Evolutionary conservation across 92 coral and sea anemone genomes (phyloP), one percentile per base, ranked within the genome.

Genomic region (Plumapathes pennacea): DNA sequence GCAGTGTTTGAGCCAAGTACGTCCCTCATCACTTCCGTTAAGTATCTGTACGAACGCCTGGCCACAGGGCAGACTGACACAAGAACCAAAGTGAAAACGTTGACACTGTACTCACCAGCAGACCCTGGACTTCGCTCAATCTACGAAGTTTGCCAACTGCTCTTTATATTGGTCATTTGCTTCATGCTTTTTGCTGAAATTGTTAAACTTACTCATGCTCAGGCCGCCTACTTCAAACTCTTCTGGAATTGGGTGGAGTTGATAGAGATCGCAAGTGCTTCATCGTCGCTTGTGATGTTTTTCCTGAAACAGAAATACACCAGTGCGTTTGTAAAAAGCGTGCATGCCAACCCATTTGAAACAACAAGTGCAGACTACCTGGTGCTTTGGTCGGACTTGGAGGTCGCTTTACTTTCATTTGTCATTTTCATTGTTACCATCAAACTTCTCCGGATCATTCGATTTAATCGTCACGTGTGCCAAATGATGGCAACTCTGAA

Each of bases 241-340:
- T 74, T 75, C 39, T 89, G 89, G 95, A 86, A 82, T 34, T 89
- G 94, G 89, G 47, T 86, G 46, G 89, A 89, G 19, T 14, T 89
- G 44, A 14, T 62, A 12, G 57, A 81, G 17, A 71, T 89, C 13
- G 34, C 32, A 5, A 32, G 38, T 24, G 68, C 97, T 9, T 49
- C 66, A 8, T 19, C 54, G 12, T 67, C 81, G 8, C 62, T 89
- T 23, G 89, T 72, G 8, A 66, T 76, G 32, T 71, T 83, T 30
- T 55, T 89, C 54, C 63, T 76, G 37, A 83, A 88, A 34, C 78
- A 86, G 50, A 44, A 62, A 12, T 78, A 48, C 38, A 50, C 74
- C 8, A 74, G 85, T n/a, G 55, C 76, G 17, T 88, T 86, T 45
- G 82, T 89, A 26, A 26, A 24, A 22, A 71, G 78, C 14, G 86